A percentile compares a stretch with the other conserved stretches of the same genome.
Conservation (phyloP, 2,797 vertebrate genomes). For the Lepilemur ruficaudatus region DNA sequence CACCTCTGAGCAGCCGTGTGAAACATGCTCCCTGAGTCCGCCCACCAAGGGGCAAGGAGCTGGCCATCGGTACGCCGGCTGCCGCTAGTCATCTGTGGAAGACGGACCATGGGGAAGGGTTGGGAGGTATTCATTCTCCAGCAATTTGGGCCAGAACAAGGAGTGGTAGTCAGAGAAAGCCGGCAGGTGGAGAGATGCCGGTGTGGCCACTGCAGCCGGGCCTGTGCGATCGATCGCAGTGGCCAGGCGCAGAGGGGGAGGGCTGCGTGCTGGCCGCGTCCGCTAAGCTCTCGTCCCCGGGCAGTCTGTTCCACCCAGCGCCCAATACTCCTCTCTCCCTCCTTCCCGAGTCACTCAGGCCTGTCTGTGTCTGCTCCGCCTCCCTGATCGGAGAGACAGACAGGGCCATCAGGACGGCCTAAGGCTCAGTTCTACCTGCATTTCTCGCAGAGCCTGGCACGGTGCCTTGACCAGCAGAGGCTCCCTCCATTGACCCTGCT, state of each 20-base stretch:
- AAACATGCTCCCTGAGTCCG: too few relatives aligned
- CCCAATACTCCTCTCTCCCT: neutral
- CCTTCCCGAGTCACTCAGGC: neutral
- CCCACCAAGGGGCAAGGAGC: neutral
- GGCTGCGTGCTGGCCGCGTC: too few relatives aligned
- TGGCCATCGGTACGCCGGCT: neutral
- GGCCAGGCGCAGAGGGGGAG: neutral
- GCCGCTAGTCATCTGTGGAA: neutral
- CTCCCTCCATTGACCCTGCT: neutral
- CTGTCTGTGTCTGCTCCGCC: neutral
- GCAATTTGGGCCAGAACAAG: neutral
- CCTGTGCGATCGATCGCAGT: too few relatives aligned
- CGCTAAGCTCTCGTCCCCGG: neutral
- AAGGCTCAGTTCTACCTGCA: accelerated
- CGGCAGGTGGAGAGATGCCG: neutral
- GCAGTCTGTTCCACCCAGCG: neutral
- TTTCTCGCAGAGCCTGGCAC: too few relatives aligned
- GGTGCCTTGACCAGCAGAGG: neutral
- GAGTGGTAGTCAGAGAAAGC: neutral
- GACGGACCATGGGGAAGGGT: too few relatives aligned
- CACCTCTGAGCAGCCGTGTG: neutral
- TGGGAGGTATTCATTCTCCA: neutral
- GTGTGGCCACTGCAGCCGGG: neutral
- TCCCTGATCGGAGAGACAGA: neutral
- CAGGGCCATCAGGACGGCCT: neutral